These are phyloP conservation scores for Syngnathus acus DNA, from an alignment of 2,797 vertebrate species.

Conservation along the genomic window DNA sequence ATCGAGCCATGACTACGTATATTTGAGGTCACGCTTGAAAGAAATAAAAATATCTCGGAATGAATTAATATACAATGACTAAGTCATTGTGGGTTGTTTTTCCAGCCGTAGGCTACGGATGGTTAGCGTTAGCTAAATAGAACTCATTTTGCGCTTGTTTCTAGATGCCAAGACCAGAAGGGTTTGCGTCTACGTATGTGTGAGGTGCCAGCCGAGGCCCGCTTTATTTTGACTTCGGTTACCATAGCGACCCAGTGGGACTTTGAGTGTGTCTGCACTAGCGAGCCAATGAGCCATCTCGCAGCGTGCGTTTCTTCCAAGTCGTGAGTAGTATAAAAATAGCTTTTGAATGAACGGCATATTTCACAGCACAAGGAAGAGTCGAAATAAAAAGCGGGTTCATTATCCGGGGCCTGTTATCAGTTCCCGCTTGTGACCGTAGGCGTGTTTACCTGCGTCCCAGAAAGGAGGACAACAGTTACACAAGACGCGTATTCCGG, in stretches of 20 bases:
- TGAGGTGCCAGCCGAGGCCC: slow-evolving; percentile 38
- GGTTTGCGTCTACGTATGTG: slow-evolving; percentile 19
- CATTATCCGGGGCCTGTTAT: slow-evolving; percentile 29
- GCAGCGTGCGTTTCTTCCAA: slow-evolving; percentile 12
- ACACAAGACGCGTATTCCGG: slow-evolving; percentile 52
- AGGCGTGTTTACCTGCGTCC: slow-evolving; percentile 38
- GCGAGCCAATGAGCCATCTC: slow-evolving; percentile 31
- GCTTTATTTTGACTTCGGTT: slow-evolving; percentile 64
- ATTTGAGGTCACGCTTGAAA: background rate
- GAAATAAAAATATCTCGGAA: slow-evolving; percentile 9
- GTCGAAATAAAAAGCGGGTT: too few species aligned
- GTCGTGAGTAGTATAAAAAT: slow-evolving; percentile 3
- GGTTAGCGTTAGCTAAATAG: slow-evolving; percentile 29
- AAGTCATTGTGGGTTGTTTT: slow-evolving; percentile 9
- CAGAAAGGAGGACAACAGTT: slow-evolving; percentile 45
- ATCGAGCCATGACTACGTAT: too few species aligned
- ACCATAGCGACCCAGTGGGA: slow-evolving; percentile 63
- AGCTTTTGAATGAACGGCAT: slow-evolving; percentile 4
- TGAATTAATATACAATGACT: slow-evolving; percentile 33
- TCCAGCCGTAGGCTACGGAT: too few species aligned
- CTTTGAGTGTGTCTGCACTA: slow-evolving; percentile 48
- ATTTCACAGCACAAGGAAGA: background rate
- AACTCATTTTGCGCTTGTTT: slow-evolving; percentile 52
- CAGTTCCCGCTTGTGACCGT: slow-evolving; percentile 28
- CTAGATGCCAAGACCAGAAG: slow-evolving; percentile 51